Conservation (phyloP, 2,113 vertebrate genomes). For the Pipra filicauda region DNA sequence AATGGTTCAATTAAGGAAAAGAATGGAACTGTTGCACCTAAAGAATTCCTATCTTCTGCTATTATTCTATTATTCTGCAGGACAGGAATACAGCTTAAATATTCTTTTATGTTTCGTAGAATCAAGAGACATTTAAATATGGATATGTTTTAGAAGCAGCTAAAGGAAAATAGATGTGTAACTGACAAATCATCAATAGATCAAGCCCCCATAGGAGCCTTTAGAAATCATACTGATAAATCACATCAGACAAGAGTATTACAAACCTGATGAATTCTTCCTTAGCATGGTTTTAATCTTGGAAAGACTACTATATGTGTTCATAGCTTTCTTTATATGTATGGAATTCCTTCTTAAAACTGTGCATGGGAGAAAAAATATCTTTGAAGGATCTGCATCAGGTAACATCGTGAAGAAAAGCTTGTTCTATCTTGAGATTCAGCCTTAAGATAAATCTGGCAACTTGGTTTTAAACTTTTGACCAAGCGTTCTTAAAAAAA, state of each 20-base stretch:
- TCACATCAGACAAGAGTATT: neutral
- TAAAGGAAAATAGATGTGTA: neutral
- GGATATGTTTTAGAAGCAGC: neutral
- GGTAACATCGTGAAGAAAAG: neutral
- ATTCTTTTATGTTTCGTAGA: neutral
- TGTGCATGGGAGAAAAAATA: neutral
- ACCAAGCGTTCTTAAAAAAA: neutral
- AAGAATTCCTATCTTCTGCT: neutral
- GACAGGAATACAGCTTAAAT: neutral
- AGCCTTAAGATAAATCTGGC: neutral
- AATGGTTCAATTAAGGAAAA: neutral
- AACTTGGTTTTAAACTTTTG: neutral
- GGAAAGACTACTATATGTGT: neutral
- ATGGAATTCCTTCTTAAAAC: neutral
- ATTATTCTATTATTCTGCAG: neutral
- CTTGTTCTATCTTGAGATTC: neutral
- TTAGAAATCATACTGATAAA: neutral
- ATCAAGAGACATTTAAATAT: neutral
- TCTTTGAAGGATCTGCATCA: neutral
- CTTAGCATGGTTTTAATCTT: neutral
- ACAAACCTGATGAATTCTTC: neutral
- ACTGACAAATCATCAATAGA: neutral
- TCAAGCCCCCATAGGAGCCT: neutral
- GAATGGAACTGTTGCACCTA: neutral
- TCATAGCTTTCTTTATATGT: neutral